Percentiles rank a stretch among this genome's conserved stretches.
phyloP scores from a whole-genome alignment of 1,140 invertebrate genomes.

The Brachionus koreanus region DNA sequence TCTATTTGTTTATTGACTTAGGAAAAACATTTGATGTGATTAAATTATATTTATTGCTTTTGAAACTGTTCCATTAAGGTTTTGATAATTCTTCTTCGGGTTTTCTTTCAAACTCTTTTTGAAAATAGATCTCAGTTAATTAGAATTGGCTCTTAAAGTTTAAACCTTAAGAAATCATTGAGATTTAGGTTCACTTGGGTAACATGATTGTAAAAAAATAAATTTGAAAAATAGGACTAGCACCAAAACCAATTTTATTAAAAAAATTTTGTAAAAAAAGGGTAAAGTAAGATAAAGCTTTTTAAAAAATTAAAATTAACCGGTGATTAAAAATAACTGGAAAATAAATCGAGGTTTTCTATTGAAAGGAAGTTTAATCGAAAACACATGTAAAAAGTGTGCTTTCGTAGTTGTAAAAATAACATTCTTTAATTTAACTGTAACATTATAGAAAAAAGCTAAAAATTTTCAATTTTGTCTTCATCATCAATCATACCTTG shows the following conservation, averaged over 20 bases:
- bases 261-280: background rate
- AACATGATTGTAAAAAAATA: too few species aligned
- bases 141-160: too few species aligned
- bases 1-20: too few species aligned
- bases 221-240: too few species aligned
- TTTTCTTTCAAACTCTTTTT: too few species aligned
- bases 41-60: too few species aligned
- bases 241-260: background rate
- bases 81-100: too few species aligned
- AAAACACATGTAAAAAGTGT: background rate
- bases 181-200: too few species aligned
- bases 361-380: background rate
- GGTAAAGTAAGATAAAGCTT: background rate
- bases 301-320: background rate
- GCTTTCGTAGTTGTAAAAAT: background rate
- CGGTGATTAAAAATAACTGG: background rate
- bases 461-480: background rate
- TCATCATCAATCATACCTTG: slow-evolving; percentile 3
- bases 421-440: background rate
- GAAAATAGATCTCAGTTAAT: too few species aligned
- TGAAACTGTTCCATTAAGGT: too few species aligned
- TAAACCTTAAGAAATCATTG: too few species aligned
- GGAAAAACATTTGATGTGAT: too few species aligned
- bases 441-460: background rate
- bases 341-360: background rate